Evolutionary conservation across 1,140 invertebrate species (phyloP), one percentile per base, ranked within the genome.

Genomic region (Lordiphosa mommai): DNA sequence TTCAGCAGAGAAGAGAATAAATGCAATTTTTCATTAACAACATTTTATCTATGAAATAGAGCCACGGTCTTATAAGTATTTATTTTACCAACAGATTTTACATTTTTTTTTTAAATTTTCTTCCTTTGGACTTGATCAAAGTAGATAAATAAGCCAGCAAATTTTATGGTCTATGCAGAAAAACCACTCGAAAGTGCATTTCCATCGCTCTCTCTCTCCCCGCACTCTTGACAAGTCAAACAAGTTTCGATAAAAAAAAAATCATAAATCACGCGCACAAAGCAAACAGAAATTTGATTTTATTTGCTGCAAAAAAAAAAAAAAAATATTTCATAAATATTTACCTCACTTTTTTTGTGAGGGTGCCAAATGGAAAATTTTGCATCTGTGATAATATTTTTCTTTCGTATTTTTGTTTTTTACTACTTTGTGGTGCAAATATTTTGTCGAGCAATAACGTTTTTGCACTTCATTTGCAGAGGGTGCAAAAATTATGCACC

Each of bases 51-150:
- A n/a, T n/a, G n/a, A n/a, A n/a, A n/a, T n/a, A n/a, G n/a, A n/a
- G n/a, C n/a, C n/a, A n/a, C n/a, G n/a, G n/a, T n/a, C n/a, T n/a
- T n/a, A n/a, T n/a, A n/a, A n/a, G n/a, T n/a, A 58, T 61, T 73
- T 72, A 36, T 46, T 52, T 30, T 38, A 51, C 52, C 70, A 59
- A 73, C 73, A 73, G 73, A 73, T 73, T n/a, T n/a, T n/a, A n/a
- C n/a, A n/a, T n/a, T n/a, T n/a, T n/a, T n/a, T n/a, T n/a, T n/a
- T n/a, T n/a, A n/a, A n/a, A n/a, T n/a, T n/a, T n/a, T n/a, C n/a
- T n/a, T n/a, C n/a, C n/a, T n/a, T n/a, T n/a, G n/a, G n/a, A 51
- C 53, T 34, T 52, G 33, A 66, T 59, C 40, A 40, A 59, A 40
- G 29, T 20, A 43, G 33, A 41, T 46, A 67, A 68, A 51, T 41